These are phyloP conservation scores for Drosophila tanythrix DNA, from an alignment of 2,888 invertebrate species.

Conservation along the genomic window DNA sequence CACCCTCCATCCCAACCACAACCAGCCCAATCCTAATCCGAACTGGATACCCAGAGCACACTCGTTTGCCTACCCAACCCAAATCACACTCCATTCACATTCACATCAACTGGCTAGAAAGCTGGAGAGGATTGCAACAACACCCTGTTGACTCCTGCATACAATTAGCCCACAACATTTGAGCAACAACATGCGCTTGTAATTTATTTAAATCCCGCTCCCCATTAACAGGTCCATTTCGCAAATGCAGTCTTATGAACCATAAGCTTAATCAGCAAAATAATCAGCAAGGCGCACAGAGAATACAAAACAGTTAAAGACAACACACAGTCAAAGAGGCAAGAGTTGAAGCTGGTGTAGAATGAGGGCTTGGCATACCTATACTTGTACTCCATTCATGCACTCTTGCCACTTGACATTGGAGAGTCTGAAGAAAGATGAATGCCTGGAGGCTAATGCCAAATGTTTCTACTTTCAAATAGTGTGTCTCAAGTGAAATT, in stretches of 20 bases:
- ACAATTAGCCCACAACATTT: constrained; percentile 78
- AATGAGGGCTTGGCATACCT: constrained; percentile 35
- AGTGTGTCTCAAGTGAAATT: constrained; percentile 1
- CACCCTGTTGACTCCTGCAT: constrained; percentile 55
- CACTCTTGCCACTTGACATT: constrained; percentile 36
- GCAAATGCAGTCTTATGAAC: constrained; percentile 61
- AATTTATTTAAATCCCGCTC: constrained; percentile 71
- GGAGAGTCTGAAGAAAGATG: constrained; percentile 22
- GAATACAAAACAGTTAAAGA: constrained; percentile 16
- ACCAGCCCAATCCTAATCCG: not conserved
- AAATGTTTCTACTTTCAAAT: constrained; percentile 10
- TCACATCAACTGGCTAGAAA: constrained; percentile 33
- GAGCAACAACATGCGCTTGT: constrained; percentile 57
- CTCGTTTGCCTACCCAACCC: constrained; percentile 49
- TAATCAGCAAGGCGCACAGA: constrained; percentile 58
- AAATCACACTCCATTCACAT: constrained; percentile 63
- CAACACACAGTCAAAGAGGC: constrained; percentile 23
- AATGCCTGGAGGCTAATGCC: constrained; percentile 6
- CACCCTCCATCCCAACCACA: not conserved
- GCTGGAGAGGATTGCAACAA: constrained; percentile 27
- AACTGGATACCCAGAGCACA: constrained; percentile 36
- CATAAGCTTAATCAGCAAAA: constrained; percentile 74
- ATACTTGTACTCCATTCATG: constrained; percentile 18
- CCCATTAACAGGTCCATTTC: constrained; percentile 54
- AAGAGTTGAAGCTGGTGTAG: not conserved